Conservation (phyloP, 2,888 invertebrate genomes). For the Dasypogon diadema region DNA sequence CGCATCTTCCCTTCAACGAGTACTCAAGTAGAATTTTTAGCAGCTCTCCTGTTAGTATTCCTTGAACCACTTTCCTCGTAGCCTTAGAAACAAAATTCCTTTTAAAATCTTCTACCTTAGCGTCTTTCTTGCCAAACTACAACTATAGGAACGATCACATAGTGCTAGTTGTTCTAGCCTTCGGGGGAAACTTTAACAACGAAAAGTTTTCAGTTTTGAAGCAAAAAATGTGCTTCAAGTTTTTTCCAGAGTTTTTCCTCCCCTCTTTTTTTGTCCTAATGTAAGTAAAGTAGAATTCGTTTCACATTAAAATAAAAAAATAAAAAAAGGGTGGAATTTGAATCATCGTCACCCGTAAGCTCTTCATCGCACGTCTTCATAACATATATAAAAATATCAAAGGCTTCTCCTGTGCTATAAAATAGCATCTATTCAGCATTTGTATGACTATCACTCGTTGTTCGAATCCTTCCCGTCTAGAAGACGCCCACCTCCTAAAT, state of each 20-base stretch:
- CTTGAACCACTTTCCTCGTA: neutral
- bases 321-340: too few species aligned
- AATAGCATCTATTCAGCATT: too few species aligned
- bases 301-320: too few species aligned
- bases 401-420: neutral
- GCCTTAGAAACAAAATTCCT: neutral
- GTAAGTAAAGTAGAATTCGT: neutral
- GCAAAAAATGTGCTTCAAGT: neutral
- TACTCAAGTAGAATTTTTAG: constrained; percentile 8
- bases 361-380: neutral
- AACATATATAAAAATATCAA: neutral
- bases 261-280: neutral
- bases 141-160: neutral
- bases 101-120: neutral
- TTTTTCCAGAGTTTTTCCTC: neutral
- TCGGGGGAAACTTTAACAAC: neutral
- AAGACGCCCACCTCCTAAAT: constrained; percentile 23
- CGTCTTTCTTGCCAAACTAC: neutral
- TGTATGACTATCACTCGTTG: too few species aligned
- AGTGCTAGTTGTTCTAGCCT: neutral
- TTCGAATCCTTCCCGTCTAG: neutral
- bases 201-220: constrained; percentile 1
- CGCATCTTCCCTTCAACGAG: neutral
- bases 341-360: too few species aligned
- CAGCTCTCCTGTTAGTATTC: neutral